These are phyloP conservation scores for Anser cygnoides DNA, from an alignment of 2,113 vertebrate genomes.

Conservation along the genomic window DNA sequence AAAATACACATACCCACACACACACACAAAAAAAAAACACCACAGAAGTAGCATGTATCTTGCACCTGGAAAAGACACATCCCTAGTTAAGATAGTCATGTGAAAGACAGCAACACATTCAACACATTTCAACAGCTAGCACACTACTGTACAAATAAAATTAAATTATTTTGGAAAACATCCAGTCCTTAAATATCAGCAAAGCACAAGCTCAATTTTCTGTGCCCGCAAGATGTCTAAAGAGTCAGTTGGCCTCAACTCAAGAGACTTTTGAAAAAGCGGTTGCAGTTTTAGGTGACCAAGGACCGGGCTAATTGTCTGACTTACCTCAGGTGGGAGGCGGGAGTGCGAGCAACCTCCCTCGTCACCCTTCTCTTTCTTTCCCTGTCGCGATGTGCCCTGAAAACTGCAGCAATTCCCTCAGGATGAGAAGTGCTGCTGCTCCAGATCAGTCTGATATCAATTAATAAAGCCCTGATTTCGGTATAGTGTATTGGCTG, in stretches of 20 bases:
- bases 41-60: neutral
- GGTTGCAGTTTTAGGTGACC: neutral
- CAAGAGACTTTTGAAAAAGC: neutral
- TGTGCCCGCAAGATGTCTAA: neutral
- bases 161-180: neutral
- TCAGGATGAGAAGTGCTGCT: neutral
- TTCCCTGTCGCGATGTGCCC: rapidly evolving
- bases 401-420: neutral
- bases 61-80: neutral
- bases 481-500: rapidly evolving
- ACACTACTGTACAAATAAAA: neutral
- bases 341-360: neutral
- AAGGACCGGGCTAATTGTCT: neutral
- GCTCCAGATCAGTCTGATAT: rapidly evolving
- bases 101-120: neutral
- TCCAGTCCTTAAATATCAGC: neutral
- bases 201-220: neutral
- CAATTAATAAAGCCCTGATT: neutral
- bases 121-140: neutral
- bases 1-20: neutral
- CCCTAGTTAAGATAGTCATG: neutral
- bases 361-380: neutral
- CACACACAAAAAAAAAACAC: neutral
- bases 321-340: neutral
- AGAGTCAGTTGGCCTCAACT: neutral